These are phyloP conservation scores for Pseudomugil gertrudae DNA, from an alignment of 2,797 vertebrate genomes.

Conservation along the genomic window DNA sequence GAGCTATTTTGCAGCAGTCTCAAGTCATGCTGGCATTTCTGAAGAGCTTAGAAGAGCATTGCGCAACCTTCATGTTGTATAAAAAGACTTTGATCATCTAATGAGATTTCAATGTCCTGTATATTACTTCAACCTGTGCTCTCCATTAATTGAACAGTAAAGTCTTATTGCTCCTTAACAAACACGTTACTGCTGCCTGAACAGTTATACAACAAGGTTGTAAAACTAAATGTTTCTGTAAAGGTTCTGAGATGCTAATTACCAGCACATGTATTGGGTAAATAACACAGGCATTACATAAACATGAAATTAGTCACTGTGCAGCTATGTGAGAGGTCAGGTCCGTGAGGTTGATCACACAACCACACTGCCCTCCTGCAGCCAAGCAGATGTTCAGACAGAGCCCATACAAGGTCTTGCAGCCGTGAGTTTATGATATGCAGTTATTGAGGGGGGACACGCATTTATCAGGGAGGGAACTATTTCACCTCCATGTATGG, in stretches of 20 bases:
- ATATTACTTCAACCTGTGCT: slow-evolving; percentile 2
- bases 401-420: slow-evolving; percentile 83
- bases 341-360: slow-evolving; percentile 49
- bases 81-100: slow-evolving; percentile 15
- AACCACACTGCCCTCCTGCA: slow-evolving; percentile 35
- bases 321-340: slow-evolving; percentile 53
- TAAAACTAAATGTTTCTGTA: slow-evolving; percentile 38
- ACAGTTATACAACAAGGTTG: slow-evolving; percentile 43
- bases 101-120: slow-evolving; percentile 7
- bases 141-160: slow-evolving; percentile 8
- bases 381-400: slow-evolving; percentile 53
- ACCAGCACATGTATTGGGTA: slow-evolving; percentile 53
- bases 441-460: slow-evolving; percentile 78
- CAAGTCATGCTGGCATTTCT: slow-evolving; percentile 16
- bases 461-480: slow-evolving; percentile 79
- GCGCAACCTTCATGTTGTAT: neutral
- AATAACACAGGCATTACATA: slow-evolving; percentile 54
- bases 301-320: slow-evolving; percentile 65
- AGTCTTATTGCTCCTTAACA: slow-evolving; percentile 37
- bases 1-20: slow-evolving; percentile 32
- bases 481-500: slow-evolving; percentile 84
- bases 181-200: slow-evolving; percentile 18
- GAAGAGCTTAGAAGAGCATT: neutral
- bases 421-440: slow-evolving; percentile 77
- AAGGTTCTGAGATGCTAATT: slow-evolving; percentile 43